Base-by-base conservation (phyloP, 2,888 invertebrate species). In the Lepeophtheirus nordmannii region DNA sequence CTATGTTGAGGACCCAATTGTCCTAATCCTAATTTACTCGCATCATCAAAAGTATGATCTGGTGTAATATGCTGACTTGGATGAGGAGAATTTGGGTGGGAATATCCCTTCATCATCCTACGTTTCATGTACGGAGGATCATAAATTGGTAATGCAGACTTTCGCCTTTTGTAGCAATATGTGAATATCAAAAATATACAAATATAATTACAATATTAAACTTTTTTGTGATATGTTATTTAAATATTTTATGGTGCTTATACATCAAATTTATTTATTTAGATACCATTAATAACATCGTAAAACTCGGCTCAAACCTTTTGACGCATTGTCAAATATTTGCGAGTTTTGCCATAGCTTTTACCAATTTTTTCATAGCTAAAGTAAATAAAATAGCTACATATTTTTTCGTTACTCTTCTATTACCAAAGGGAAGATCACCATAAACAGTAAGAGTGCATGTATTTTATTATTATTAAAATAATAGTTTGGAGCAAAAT, bases 71-170 rank as follows among this genome's bases (percentile, higher is more conserved):
- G 68, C 70, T 69, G 71, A 62, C 67, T 69, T 57, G 69, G 68
- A 41, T 65, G 65, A 20, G 65, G 62, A 40, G 22, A 61, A 67
- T 67, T 69, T 67, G 38, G 68, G 65, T 22, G 69, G 68, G 46
- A 58, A 40, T 58, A 70, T 67, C 76, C 85, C 80, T 85, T 86
- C 72, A 83, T 82, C 71, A 84, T 82, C 62, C 87, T 86, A 76
- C 88, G 88, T 81, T 88, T 88, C 75, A 82, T 82, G 79, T 87
- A 89, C 67, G 88, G 87, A 73, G 86, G 86, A 77, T 90, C 89
- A 78, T 87, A 89, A 78, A 88, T 89, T 77, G 86, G 85, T 77
- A 87, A 82, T 71, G 88, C 86, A 75, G 87, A 87, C 82, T 88
- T 89, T 82, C 87, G 86, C 70, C 74, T 73, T 30, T 30, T 30